Conservation (phyloP, 2,888 invertebrate genomes). For the Sphaerophoria taeniata region DNA sequence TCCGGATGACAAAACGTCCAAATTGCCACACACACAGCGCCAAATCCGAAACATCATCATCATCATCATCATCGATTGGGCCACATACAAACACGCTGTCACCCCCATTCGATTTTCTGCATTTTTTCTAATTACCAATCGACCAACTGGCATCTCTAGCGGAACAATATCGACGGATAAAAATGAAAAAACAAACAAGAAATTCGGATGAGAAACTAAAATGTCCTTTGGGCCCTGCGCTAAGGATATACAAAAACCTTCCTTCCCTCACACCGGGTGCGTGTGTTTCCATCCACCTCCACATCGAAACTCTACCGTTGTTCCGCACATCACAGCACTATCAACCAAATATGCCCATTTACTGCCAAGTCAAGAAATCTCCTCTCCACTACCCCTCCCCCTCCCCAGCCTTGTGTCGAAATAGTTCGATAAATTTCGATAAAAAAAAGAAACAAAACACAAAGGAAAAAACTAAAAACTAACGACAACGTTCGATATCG, state of each 20-base stretch:
- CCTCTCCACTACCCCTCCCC: not conserved
- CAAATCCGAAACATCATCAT: conserved; percentile 12
- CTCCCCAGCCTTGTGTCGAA: conserved; percentile 12
- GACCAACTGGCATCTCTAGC: conserved; percentile 71
- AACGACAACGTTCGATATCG: conserved; percentile 66
- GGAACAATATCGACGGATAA: conserved; percentile 42
- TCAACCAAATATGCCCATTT: conserved; percentile 62
- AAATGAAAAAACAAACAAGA: not conserved
- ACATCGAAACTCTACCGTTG: not conserved
- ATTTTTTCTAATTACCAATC: conserved; percentile 73
- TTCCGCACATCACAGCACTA: conserved; percentile 43
- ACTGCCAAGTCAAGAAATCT: conserved; percentile 42
- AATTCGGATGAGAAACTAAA: conserved; percentile 50
- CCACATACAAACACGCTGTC: conserved; percentile 10
- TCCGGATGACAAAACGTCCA: conserved; percentile 69
- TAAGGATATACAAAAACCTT: conserved; percentile 19
- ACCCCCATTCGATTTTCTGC: conserved; percentile 25
- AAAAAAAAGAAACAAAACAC: too few species aligned
- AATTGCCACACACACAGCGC: conserved; percentile 55
- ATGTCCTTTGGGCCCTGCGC: conserved; percentile 57
- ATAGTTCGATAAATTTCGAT: conserved; percentile 21
- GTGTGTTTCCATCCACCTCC: conserved; percentile 26
- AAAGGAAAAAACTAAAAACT: conserved; percentile 12
- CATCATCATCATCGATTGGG: conserved; percentile 71
- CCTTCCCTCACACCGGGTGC: conserved; percentile 33